A percentile compares a stretch with the other conserved stretches of the same genome.
Conservation (phyloP, 2,888 invertebrate genomes). For the Adelphocoris suturalis region DNA sequence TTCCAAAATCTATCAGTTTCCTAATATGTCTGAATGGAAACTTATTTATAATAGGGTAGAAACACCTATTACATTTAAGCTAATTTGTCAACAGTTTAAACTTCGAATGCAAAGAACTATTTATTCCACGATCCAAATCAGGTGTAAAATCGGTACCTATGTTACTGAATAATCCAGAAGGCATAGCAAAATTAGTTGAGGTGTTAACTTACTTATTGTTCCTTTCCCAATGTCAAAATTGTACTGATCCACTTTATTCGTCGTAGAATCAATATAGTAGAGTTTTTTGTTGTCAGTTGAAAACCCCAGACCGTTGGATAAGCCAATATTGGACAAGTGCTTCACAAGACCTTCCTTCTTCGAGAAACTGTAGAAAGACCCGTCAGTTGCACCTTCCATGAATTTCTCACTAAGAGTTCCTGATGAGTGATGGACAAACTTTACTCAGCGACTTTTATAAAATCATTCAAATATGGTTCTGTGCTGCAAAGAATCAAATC, state of each 20-base stretch:
- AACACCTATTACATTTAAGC: no score
- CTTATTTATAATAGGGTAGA: no score
- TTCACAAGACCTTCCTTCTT: slow-evolving; percentile 60
- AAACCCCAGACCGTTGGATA: slow-evolving; percentile 90
- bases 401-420: slow-evolving; percentile 38
- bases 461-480: neutral
- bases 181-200: neutral
- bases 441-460: neutral
- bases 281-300: slow-evolving; percentile 76
- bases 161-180: no score
- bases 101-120: no score
- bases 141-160: no score
- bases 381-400: slow-evolving; percentile 53
- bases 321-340: slow-evolving; percentile 80
- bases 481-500: no score
- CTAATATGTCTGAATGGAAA: no score
- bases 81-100: no score
- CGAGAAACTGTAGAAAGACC: slow-evolving; percentile 78
- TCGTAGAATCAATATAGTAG: slow-evolving; percentile 73
- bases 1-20: no score
- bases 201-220: slow-evolving; percentile 81
- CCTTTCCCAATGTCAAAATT: slow-evolving; percentile 86
- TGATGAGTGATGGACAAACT: neutral
- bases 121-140: no score
- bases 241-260: slow-evolving; percentile 79